These are phyloP conservation scores for Triops longicaudatus DNA, from an alignment of 1,140 invertebrate species.

Conservation along the genomic window DNA sequence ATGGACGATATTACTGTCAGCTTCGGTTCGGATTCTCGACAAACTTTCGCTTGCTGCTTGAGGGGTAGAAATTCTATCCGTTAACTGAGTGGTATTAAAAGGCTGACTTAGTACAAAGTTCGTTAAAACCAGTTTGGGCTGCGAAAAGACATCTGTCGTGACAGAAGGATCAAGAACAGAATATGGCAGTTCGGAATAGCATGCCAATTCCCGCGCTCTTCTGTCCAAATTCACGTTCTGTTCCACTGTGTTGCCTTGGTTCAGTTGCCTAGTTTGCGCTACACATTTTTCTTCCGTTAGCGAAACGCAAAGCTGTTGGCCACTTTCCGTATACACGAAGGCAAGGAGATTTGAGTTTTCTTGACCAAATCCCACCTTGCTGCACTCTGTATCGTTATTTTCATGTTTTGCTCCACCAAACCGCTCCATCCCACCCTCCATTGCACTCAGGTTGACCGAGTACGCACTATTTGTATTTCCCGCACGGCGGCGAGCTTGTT, in stretches of 20 bases:
- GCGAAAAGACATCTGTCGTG: neutral
- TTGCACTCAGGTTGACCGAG: neutral
- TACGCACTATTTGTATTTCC: neutral
- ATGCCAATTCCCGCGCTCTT: neutral
- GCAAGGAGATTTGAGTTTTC: too few species aligned
- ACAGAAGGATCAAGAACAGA: neutral
- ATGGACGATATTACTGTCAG: too few species aligned
- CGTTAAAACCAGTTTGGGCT: neutral
- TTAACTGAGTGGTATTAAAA: neutral
- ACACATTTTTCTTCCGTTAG: too few species aligned
- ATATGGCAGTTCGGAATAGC: neutral
- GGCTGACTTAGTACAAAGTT: conserved; percentile 2
- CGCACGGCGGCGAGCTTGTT: neutral
- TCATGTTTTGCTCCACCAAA: too few species aligned
- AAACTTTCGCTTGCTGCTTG: neutral
- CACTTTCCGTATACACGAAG: too few species aligned
- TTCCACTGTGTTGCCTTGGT: neutral
- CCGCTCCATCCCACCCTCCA: too few species aligned
- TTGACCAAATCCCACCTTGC: too few species aligned
- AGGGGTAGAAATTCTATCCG: neutral
- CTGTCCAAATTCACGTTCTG: neutral
- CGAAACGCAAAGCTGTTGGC: too few species aligned
- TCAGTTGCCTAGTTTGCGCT: too few species aligned
- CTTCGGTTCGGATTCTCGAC: too few species aligned
- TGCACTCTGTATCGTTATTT: too few species aligned